phyloP scores from a whole-genome alignment of 1,140 invertebrate species.

The Penaeus vannamei region DNA sequence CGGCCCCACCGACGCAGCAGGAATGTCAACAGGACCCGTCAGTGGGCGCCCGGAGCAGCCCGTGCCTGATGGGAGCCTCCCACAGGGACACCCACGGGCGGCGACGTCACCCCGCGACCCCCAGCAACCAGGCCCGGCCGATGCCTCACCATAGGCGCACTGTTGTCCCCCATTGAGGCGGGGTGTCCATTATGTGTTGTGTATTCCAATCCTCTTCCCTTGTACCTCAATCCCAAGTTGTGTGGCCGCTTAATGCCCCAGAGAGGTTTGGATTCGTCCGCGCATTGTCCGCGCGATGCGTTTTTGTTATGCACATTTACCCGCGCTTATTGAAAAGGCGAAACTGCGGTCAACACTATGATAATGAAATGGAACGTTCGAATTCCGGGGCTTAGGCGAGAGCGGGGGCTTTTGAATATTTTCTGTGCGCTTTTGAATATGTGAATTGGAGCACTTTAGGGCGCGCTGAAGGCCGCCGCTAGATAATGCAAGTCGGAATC shows the following conservation, averaged over 20 bases:
- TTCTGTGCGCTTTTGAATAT: conserved; percentile 7
- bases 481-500: too few species aligned
- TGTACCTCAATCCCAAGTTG: conserved; percentile 54
- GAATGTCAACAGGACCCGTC: too few species aligned
- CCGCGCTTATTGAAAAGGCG: conserved; percentile 60
- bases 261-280: conserved; percentile 60
- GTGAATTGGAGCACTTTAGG: conserved; percentile 1
- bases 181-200: conserved; percentile 60
- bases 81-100: not conserved
- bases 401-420: conserved; percentile 31
- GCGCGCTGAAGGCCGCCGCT: too few species aligned
- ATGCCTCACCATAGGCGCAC: conserved; percentile 18
- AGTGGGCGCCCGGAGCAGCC: not conserved
- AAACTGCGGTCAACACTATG: conserved; percentile 43
- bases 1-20: too few species aligned
- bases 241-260: conserved; percentile 62
- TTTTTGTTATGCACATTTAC: conserved; percentile 64
- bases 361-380: conserved; percentile 47
- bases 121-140: conserved; percentile 36
- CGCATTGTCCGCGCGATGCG: conserved; percentile 54
- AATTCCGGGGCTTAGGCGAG: conserved; percentile 20
- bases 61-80: not conserved
- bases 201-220: conserved; percentile 58
- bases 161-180: conserved; percentile 50
- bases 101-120: not conserved